These are phyloP conservation scores for Oscheius sp. DNA, from an alignment of 2,888 invertebrate species.

Conservation along the genomic window DNA sequence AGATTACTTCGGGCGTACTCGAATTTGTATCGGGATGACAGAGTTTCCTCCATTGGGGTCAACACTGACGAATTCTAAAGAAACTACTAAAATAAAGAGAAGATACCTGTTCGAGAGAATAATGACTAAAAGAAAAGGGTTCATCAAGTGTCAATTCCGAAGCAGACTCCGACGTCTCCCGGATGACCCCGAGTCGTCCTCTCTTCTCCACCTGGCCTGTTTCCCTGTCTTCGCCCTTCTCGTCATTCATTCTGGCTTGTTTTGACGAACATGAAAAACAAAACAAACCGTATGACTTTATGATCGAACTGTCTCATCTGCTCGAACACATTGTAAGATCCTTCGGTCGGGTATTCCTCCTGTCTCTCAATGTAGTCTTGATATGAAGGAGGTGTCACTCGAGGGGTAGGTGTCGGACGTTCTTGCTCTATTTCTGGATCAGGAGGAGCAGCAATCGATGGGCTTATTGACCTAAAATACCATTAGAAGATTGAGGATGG, in stretches of 20 bases:
- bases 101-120: not conserved
- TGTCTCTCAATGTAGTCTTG: conserved; percentile 4
- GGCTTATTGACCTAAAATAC: not conserved
- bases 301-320: conserved; percentile 6
- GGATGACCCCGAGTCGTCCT: conserved; percentile 7
- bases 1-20: conserved; percentile 22
- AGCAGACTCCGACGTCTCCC: conserved; percentile 10
- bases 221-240: not conserved
- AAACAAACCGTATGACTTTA: not conserved
- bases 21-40: conserved; percentile 13
- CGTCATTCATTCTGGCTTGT: not conserved
- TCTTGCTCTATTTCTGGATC: not conserved
- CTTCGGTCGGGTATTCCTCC: not conserved
- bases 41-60: conserved; percentile 10
- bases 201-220: not conserved
- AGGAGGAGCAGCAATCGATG: conserved; percentile 6
- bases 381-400: not conserved
- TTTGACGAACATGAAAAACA: not conserved
- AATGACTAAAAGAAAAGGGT: conserved; percentile 4
- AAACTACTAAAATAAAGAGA: not conserved
- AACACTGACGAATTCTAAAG: conserved; percentile 6
- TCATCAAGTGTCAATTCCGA: conserved; percentile 21
- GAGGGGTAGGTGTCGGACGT: conserved; percentile 3
- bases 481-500: too few species aligned
- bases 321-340: conserved; percentile 12